Evolutionary conservation across 2,888 invertebrate genomes (phyloP).

Genomic region (Drosophila monieri): DNA sequence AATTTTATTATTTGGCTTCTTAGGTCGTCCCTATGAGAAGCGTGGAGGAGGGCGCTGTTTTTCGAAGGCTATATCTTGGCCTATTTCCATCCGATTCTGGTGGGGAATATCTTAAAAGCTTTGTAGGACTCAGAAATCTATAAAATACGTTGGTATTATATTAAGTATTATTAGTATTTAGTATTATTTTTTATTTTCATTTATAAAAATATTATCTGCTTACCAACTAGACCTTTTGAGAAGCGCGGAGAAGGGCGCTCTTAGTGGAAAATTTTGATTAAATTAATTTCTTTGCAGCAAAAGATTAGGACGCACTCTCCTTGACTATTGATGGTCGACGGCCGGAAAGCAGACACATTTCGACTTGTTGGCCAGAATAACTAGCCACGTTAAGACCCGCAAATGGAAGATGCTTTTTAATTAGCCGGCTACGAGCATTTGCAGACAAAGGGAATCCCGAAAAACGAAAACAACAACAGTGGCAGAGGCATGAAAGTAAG

Average conservation of each 20-base stretch:
- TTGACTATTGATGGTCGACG: conserved; percentile 2
- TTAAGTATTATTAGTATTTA: no score
- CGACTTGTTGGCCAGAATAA: background rate
- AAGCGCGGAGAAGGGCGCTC: background rate
- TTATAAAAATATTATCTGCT: no score
- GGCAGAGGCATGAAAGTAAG: conserved; percentile 52
- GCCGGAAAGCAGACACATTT: conserved; percentile 1
- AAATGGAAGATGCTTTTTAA: conserved; percentile 60
- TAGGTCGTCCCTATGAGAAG: no score
- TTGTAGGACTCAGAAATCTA: no score
- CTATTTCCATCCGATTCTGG: no score
- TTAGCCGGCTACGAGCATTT: conserved; percentile 66
- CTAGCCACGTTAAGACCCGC: background rate
- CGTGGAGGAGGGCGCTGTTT: no score
- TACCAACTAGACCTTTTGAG: background rate
- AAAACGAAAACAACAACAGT: background rate
- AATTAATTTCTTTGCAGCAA: no score
- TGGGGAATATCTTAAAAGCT: no score
- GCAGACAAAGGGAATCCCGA: conserved; percentile 52
- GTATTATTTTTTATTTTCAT: no score
- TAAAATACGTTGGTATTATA: no score
- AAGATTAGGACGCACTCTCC: background rate
- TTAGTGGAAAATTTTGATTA: background rate
- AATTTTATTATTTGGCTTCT: background rate
- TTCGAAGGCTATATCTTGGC: no score